A percentile compares a stretch with the other conserved stretches of the same genome.
phyloP scores from a whole-genome alignment of 2,797 vertebrate species.

The Atherinosoma microstoma region DNA sequence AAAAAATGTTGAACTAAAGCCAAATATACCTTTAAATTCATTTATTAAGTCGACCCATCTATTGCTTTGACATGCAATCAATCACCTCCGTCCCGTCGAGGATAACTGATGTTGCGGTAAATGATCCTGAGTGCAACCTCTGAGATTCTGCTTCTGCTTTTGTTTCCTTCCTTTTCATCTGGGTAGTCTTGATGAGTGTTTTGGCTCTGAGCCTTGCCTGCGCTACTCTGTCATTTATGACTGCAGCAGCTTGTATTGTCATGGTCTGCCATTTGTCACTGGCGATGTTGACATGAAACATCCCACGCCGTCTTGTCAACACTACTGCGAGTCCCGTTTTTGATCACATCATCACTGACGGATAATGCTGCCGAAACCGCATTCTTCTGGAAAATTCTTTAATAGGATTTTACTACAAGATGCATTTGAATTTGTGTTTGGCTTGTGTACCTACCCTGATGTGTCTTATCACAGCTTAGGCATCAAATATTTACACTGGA shows the following conservation, averaged over 20 bases:
- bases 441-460: neutral
- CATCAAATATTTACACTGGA: neutral
- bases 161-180: constrained; percentile 25
- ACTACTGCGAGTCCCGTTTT: constrained; percentile 20
- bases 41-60: too few relatives aligned
- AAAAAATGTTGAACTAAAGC: too few relatives aligned
- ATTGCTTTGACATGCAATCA: neutral
- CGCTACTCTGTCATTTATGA: constrained; percentile 53
- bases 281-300: constrained; percentile 49
- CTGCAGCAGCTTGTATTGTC: constrained; percentile 58
- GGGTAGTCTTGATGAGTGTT: constrained; percentile 27
- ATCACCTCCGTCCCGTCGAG: neutral
- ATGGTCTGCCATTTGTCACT: constrained; percentile 50
- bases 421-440: neutral
- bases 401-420: constrained; percentile 37
- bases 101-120: constrained; percentile 1
- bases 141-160: constrained; percentile 6
- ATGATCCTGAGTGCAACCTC: neutral
- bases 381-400: constrained; percentile 17
- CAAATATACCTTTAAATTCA: too few relatives aligned
- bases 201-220: constrained; percentile 28
- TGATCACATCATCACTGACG: constrained; percentile 10
- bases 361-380: constrained; percentile 16
- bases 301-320: constrained; percentile 44
- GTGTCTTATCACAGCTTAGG: neutral